Evolutionary conservation across 2,113 vertebrate genomes (phyloP), one percentile per base, ranked within the genome.

Genomic region (Sinocyclocheilus anshuiensis): DNA sequence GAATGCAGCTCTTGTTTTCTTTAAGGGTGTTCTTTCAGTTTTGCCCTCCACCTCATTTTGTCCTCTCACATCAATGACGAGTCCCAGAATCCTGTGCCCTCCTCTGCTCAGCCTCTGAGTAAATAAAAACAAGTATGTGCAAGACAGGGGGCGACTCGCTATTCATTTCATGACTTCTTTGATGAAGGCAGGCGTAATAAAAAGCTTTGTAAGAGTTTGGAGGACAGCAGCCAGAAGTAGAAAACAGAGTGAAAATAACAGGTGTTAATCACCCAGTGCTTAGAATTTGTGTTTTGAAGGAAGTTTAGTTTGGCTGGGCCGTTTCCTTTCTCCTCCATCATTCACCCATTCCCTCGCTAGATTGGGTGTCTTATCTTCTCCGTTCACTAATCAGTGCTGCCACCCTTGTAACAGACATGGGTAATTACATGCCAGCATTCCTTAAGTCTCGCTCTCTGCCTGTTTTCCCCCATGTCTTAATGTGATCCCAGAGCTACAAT

Each of bases 281-380:
- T 69, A 77, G 57, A 86, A 81, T 81, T 45, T 71, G 88, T 87
- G 77, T 84, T 89, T 75, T 77, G 77, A 77, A 85, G 88, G 88
- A 87, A 87, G 85, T 89, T 85, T 89, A 50, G 24, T 84, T 87
- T 89, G 85, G 85, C 77, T n/a, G 16, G 22, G 59, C 29, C 9
- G 22, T 22, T 80, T 86, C 77, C 85, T 80, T 71, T 85, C 72
- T 77, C 65, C 81, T 65, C 33, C 65, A 53, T 59, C 77, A 26
- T 36, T 57, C 76, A 78, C 33, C 63, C 36, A 18, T 29, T 78
- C 10, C 20, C 9, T n/a, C 4, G 2, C 12, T 48, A 12, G 4
- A 77, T 24, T 63, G 48, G 69, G n/a, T 53, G 50, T 33, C 88
- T 86, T 89, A 85, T 89, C 83, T 81, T 79, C 57, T 4, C 63